These are phyloP conservation scores for Nasonovia ribisnigri DNA, from an alignment of 2,888 invertebrate genomes.

Conservation along the genomic window DNA sequence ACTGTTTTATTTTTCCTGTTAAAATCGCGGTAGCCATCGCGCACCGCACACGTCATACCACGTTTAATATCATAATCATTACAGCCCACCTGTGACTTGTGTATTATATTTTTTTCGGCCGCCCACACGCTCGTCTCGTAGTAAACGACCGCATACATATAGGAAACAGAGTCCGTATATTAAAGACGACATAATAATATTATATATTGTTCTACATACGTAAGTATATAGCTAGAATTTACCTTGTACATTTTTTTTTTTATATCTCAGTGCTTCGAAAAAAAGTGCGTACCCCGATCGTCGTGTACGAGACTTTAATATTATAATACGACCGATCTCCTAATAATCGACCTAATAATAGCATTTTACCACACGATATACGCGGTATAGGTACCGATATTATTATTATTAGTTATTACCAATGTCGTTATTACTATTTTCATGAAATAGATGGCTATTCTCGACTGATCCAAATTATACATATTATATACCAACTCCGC, in stretches of 20 bases:
- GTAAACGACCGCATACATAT: background rate
- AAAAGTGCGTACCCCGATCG: background rate
- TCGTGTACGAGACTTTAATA: background rate
- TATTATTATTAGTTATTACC: too few species aligned
- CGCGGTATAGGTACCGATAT: background rate
- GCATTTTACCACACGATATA: background rate
- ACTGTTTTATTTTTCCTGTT: background rate
- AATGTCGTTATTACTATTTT: background rate
- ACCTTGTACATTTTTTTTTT: background rate
- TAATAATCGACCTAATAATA: too few species aligned
- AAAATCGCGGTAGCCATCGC: background rate
- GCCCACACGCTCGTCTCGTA: constrained; percentile 7
- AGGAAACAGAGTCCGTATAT: background rate
- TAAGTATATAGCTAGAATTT: background rate
- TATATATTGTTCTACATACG: background rate
- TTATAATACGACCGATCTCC: background rate
- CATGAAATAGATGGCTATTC: background rate
- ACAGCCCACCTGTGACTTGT: background rate
- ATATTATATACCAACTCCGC: background rate
- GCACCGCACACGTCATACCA: background rate
- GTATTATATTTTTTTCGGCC: background rate
- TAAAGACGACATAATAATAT: background rate
- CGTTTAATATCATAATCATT: constrained; percentile 11
- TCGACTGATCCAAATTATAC: constrained; percentile 37
- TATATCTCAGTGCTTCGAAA: background rate